Evolutionary conservation across 2,113 vertebrate species (phyloP).

Genomic region (Lynx canadensis): DNA sequence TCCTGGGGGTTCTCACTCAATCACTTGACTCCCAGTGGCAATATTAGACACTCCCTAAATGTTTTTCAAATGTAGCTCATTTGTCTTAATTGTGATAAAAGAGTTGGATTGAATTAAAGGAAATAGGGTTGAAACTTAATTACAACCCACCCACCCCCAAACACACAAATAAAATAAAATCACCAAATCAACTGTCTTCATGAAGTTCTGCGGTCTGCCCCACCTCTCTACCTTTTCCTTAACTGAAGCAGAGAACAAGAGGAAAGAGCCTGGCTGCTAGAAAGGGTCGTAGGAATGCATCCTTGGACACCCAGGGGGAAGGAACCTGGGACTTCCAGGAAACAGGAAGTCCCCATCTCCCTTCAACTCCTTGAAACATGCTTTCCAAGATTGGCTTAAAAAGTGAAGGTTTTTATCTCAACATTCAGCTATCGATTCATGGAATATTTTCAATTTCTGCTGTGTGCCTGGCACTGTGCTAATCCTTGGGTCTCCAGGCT

Average conservation of each 20-base stretch:
- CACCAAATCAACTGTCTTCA: background rate
- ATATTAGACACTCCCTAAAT: background rate
- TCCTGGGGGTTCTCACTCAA: background rate
- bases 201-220: background rate
- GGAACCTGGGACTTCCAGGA: background rate
- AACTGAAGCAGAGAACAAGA: background rate
- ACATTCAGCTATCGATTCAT: background rate
- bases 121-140: background rate
- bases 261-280: background rate
- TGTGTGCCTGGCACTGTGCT: background rate
- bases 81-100: background rate
- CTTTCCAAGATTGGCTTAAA: background rate
- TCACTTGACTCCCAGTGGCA: background rate
- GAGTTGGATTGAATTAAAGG: background rate
- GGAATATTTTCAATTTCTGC: background rate
- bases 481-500: background rate
- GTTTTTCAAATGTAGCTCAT: background rate
- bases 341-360: background rate
- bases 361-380: background rate
- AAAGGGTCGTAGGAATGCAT: rapidly evolving
- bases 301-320: background rate
- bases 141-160: background rate
- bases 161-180: background rate
- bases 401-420: background rate
- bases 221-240: background rate